phyloP scores from a whole-genome alignment of 2,113 vertebrate species.

The Haplotaxodon microlepis region DNA sequence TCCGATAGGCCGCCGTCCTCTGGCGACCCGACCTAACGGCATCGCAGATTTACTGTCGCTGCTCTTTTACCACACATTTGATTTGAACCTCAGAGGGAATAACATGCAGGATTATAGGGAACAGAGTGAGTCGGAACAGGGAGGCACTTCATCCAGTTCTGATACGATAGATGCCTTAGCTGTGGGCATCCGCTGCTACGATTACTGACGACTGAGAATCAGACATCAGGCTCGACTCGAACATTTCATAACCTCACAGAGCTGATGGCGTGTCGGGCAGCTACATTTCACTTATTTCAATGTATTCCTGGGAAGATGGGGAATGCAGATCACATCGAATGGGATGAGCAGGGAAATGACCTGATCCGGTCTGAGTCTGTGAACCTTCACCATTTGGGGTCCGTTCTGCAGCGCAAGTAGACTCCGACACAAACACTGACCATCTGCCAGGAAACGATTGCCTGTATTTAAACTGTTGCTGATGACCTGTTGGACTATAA shows the following conservation, averaged over 20 bases:
- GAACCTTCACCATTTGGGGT: neutral
- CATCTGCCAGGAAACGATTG: fast-evolving
- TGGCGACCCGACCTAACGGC: neutral
- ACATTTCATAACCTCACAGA: neutral
- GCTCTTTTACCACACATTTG: neutral
- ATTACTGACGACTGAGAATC: neutral
- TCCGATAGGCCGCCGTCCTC: neutral
- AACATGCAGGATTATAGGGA: neutral
- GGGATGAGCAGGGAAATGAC: neutral
- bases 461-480: neutral
- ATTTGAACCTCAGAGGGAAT: neutral
- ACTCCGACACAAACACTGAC: neutral
- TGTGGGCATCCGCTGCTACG: neutral
- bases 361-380: neutral
- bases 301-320: neutral
- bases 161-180: neutral
- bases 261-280: neutral
- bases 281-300: neutral
- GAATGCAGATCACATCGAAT: neutral
- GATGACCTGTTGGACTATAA: neutral
- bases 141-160: neutral
- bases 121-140: neutral
- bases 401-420: fast-evolving
- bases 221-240: neutral
- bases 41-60: neutral